These are phyloP conservation scores for Taenioides sp. DNA, from an alignment of 2,797 vertebrate genomes.

Conservation along the genomic window DNA sequence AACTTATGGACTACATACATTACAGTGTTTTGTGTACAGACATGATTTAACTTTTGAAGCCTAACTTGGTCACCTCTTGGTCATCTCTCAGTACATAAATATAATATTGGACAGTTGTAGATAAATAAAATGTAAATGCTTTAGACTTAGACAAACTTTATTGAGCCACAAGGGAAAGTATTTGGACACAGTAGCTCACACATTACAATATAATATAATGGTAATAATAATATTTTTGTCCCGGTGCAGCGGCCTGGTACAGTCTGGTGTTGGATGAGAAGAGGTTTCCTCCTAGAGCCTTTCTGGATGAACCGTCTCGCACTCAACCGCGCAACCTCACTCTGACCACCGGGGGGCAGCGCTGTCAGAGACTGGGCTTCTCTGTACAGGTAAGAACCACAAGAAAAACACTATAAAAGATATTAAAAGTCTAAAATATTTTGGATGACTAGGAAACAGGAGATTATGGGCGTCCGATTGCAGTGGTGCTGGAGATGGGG, in stretches of 20 bases:
- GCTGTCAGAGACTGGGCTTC: conserved; percentile 81
- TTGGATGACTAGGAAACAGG: conserved; percentile 80
- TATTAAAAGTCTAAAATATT: background rate
- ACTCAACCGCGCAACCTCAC: conserved; percentile 60
- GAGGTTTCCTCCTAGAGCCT: conserved; percentile 81
- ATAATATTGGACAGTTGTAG: too few relatives aligned
- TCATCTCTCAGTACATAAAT: too few relatives aligned
- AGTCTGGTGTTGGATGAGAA: conserved; percentile 84
- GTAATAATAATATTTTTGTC: background rate
- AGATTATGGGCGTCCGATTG: conserved; percentile 88
- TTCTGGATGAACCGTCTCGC: conserved; percentile 81
- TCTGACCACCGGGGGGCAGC: conserved; percentile 60
- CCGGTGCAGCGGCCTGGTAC: conserved; percentile 77
- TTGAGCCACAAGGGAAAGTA: too few relatives aligned
- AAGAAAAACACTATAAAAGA: too few relatives aligned
- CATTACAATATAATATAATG: too few relatives aligned
- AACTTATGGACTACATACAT: too few relatives aligned
- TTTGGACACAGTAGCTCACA: too few relatives aligned
- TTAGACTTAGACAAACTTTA: too few relatives aligned
- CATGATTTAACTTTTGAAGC: too few relatives aligned
- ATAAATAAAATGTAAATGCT: too few relatives aligned
- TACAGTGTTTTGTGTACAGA: too few relatives aligned
- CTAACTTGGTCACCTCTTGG: too few relatives aligned
- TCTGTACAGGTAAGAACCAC: conserved; percentile 84
- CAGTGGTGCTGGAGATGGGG: conserved; percentile 79